Base-by-base conservation (phyloP, 2,797 vertebrate species). In the Euphonia xanthogaster region DNA sequence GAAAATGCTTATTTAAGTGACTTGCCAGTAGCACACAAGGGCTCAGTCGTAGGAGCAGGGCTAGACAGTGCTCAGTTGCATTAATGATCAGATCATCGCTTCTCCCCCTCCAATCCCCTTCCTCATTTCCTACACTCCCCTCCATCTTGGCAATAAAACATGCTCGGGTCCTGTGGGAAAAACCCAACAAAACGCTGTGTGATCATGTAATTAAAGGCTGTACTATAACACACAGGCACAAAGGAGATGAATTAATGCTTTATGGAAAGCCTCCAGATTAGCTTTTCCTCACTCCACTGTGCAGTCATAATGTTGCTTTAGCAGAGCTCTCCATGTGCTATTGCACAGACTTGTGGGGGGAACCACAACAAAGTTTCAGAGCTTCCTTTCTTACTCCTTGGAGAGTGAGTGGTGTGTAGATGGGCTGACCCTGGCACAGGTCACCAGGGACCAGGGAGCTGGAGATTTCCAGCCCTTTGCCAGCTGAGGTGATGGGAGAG, bases 1-100 rank as follows among this genome's bases (percentile, higher is more conserved):
- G 83, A 91, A 96, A 96, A 85, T 65, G 86, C 74, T 92, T 88
- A 73, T 90, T 95, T 90, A 86, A 93, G 83, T 74, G 71, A 47
- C 62, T 93, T 95, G 93, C 92, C 93, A 94, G 80, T 80, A 93
- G 63, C 51, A 95, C 70, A 84, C 63, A 95, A 94, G 90, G 63
- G 51, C 50, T 78, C 81, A 74, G 81, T 77, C n/a, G 72, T 10
- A 93, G 68, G 28, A 95, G 42, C 57, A 62, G 33, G 37, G 35
- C 62, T 93, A 61, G 73, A 83, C 70, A 93, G 83, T 0, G 0
- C 84, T 90, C 86, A 88, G 68, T 40, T 91, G 68, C 81, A 65
- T 96, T 92, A 91, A 91, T 89, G 92, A 93, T 75, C 61, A 51
- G 80, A 74, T 92, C 68, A 87, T 83, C 88, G 85, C 75, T 67